A percentile compares a stretch with the other conserved stretches of the same genome.
Conservation (phyloP, 2,113 vertebrate genomes). For the Barbus barbus region DNA sequence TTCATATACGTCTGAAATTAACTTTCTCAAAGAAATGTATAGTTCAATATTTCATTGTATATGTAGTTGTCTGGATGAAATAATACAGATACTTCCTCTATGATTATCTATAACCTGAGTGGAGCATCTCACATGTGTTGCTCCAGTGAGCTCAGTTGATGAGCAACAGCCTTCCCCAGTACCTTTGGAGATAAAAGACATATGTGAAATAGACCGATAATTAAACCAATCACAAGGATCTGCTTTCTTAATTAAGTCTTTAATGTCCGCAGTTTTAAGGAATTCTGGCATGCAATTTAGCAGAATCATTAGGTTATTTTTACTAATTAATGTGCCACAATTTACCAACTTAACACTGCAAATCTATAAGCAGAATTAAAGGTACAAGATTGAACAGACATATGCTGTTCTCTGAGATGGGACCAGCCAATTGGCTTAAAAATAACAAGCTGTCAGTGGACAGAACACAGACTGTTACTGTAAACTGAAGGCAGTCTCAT, state of each 20-base stretch:
- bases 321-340: background rate
- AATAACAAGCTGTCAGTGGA: background rate
- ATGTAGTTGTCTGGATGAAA: too few relatives aligned
- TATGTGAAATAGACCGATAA: constrained; percentile 24
- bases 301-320: background rate
- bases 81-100: too few relatives aligned
- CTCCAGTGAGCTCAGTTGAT: constrained; percentile 23
- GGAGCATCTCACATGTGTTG: constrained; percentile 21
- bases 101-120: background rate
- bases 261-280: constrained; percentile 12
- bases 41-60: background rate
- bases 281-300: background rate
- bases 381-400: background rate
- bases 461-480: background rate
- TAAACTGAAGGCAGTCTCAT: background rate
- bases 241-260: constrained; percentile 21
- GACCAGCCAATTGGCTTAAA: background rate
- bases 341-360: background rate
- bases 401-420: background rate
- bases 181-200: constrained; percentile 25
- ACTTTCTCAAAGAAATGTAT: background rate
- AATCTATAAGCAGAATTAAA: background rate
- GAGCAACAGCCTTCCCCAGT: constrained; percentile 17
- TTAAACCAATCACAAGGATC: constrained; percentile 20
- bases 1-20: background rate